Conservation (phyloP, 1,140 invertebrate species). For the Meloidogyne chitwoodi region DNA sequence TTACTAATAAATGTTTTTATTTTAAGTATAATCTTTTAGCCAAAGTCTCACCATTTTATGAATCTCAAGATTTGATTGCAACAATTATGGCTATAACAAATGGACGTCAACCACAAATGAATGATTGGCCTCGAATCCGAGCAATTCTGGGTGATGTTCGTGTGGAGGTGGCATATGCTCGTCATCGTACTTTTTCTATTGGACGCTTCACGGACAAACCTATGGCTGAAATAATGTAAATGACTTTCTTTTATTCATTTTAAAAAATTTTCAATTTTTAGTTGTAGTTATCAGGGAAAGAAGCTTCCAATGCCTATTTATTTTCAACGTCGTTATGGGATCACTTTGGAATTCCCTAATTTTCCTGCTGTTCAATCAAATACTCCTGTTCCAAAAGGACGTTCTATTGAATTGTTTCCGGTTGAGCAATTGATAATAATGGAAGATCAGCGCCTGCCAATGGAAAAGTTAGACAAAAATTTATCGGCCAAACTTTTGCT, state of each 20-base stretch:
- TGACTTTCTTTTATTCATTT: not conserved
- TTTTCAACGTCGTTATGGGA: slow-evolving; percentile 19
- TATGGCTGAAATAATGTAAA: slow-evolving; percentile 26
- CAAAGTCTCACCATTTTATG: slow-evolving; percentile 34
- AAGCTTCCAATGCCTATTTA: slow-evolving; percentile 27
- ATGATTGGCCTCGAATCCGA: slow-evolving; percentile 25
- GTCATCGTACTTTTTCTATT: slow-evolving; percentile 28
- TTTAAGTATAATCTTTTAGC: slow-evolving; percentile 16
- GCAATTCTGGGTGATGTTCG: slow-evolving; percentile 26
- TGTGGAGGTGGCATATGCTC: slow-evolving; percentile 31
- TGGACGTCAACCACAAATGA: slow-evolving; percentile 16
- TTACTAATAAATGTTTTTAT: not conserved
- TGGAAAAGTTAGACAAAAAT: slow-evolving; percentile 31
- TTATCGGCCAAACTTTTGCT: slow-evolving; percentile 20
- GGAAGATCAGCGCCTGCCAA: slow-evolving; percentile 36
- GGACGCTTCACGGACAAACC: slow-evolving; percentile 32
- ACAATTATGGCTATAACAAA: slow-evolving; percentile 27
- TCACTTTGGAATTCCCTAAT: slow-evolving; percentile 12
- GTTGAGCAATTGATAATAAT: slow-evolving; percentile 34
- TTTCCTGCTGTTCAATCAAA: slow-evolving; percentile 32
- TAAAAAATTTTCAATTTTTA: not conserved
- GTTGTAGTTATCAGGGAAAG: slow-evolving; percentile 16
- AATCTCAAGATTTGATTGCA: slow-evolving; percentile 14
- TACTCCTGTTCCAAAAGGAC: slow-evolving; percentile 27
- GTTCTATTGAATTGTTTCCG: slow-evolving; percentile 21